Percentiles rank a stretch among this genome's conserved stretches.
Evolutionary conservation across 2,888 invertebrate species (phyloP).

Genomic region (Hirtodrosophila cameraria): DNA sequence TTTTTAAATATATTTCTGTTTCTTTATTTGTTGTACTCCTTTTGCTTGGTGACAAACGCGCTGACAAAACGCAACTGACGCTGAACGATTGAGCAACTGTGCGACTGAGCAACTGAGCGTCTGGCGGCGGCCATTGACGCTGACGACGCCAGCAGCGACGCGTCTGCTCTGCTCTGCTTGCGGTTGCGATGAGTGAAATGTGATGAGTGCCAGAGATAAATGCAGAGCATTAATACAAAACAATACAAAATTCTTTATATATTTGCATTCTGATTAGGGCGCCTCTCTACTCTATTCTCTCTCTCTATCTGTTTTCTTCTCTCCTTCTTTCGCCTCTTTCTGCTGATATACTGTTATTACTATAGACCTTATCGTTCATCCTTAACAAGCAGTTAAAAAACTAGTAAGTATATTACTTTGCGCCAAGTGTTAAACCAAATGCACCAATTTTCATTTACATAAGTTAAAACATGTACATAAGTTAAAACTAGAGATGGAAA

Average conservation of each 20-base stretch:
- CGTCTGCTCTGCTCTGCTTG: slow-evolving; percentile 32
- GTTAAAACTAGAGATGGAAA: too few species aligned
- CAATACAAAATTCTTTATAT: slow-evolving; percentile 23
- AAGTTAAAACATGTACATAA: too few species aligned
- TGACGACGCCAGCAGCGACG: slow-evolving; percentile 13
- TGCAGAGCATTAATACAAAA: slow-evolving; percentile 21
- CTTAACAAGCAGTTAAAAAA: too few species aligned
- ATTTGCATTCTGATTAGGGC: slow-evolving; percentile 56
- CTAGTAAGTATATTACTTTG: too few species aligned
- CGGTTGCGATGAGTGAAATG: slow-evolving; percentile 54
- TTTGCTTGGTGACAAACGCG: slow-evolving; percentile 64
- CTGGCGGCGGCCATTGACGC: slow-evolving; percentile 48
- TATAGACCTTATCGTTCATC: too few species aligned
- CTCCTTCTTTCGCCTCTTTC: not conserved
- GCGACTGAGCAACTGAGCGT: slow-evolving; percentile 24
- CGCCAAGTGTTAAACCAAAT: too few species aligned
- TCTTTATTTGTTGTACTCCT: slow-evolving; percentile 6
- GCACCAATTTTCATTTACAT: too few species aligned
- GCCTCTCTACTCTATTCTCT: slow-evolving; percentile 6
- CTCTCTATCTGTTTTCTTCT: not conserved
- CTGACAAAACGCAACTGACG: slow-evolving; percentile 72
- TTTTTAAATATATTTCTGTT: not conserved
- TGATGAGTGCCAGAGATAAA: slow-evolving; percentile 60
- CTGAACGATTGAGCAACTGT: slow-evolving; percentile 36
- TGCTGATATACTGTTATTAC: too few species aligned